Conservation (phyloP, 1,140 invertebrate genomes). For the Latrodectus geometricus region DNA sequence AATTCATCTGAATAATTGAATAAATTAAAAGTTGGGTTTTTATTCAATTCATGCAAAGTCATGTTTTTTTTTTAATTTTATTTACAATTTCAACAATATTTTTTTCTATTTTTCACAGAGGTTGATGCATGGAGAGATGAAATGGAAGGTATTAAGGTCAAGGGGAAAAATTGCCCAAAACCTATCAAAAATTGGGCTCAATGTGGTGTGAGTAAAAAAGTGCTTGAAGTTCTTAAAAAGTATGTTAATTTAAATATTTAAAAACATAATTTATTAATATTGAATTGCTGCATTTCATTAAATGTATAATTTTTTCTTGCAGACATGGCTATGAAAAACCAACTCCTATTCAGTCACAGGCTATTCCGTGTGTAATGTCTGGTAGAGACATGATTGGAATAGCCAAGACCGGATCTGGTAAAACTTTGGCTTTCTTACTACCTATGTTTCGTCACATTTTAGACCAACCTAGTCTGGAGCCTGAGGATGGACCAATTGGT, state of each 20-base stretch:
- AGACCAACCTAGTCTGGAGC: conserved; percentile 92
- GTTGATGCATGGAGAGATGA: conserved; percentile 71
- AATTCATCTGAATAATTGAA: too few species aligned
- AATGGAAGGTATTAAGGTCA: conserved; percentile 76
- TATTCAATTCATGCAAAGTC: too few species aligned
- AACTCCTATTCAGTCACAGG: conserved; percentile 98
- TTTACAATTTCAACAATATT: too few species aligned
- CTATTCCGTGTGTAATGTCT: conserved; percentile 99
- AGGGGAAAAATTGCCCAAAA: conserved; percentile 88
- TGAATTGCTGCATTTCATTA: background rate
- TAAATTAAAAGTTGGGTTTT: too few species aligned
- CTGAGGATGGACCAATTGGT: conserved; percentile 96
- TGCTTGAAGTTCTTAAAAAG: conserved; percentile 93
- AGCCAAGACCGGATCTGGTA: conserved; percentile 97
- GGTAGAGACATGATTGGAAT: conserved; percentile 97
- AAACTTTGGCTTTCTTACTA: conserved; percentile 97
- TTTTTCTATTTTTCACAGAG: conserved; percentile 66
- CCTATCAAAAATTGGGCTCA: conserved; percentile 98
- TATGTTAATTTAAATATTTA: conserved; percentile 64
- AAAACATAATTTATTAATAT: background rate
- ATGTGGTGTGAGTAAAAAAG: conserved; percentile 96
- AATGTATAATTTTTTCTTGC: conserved; percentile 50
- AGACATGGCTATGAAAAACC: conserved; percentile 93
- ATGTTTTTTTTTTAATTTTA: too few species aligned
- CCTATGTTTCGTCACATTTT: conserved; percentile 99